Evolutionary conservation across 2,113 vertebrate genomes (phyloP).

Genomic region (Alligator sinensis): DNA sequence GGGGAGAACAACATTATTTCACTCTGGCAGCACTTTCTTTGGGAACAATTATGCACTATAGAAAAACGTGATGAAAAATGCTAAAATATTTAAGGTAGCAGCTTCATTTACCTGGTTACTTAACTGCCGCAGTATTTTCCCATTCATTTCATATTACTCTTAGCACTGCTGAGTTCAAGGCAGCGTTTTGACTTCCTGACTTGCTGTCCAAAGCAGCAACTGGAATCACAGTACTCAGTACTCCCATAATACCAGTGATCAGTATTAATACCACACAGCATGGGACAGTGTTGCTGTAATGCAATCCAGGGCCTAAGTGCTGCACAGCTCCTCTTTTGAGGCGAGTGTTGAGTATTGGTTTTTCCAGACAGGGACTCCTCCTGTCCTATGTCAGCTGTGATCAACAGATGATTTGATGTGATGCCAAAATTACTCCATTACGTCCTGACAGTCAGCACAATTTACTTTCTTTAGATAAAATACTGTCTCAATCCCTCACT

Average conservation of each 20-base stretch:
- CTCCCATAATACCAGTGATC: not conserved
- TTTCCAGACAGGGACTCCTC: rapidly evolving
- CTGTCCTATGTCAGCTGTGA: not conserved
- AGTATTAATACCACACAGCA: not conserved
- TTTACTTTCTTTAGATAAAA: not conserved
- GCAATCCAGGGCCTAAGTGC: not conserved
- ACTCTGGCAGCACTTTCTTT: not conserved
- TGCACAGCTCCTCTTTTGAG: not conserved
- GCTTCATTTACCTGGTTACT: not conserved
- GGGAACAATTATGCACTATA: not conserved
- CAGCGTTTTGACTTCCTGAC: not conserved
- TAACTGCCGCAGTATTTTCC: not conserved
- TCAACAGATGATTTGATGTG: not conserved
- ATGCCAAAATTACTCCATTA: not conserved
- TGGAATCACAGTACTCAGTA: not conserved
- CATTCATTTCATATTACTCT: not conserved
- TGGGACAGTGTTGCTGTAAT: not conserved
- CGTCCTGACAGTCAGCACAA: not conserved
- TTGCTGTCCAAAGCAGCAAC: not conserved
- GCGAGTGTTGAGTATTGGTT: not conserved
- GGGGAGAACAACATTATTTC: not conserved
- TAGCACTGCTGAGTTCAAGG: not conserved
- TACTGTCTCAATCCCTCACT: not conserved
- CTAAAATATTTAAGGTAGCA: not conserved
- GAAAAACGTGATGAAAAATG: not conserved